phyloP scores from a whole-genome alignment of 1,140 invertebrate species.

The Leguminivora glycinivorella region DNA sequence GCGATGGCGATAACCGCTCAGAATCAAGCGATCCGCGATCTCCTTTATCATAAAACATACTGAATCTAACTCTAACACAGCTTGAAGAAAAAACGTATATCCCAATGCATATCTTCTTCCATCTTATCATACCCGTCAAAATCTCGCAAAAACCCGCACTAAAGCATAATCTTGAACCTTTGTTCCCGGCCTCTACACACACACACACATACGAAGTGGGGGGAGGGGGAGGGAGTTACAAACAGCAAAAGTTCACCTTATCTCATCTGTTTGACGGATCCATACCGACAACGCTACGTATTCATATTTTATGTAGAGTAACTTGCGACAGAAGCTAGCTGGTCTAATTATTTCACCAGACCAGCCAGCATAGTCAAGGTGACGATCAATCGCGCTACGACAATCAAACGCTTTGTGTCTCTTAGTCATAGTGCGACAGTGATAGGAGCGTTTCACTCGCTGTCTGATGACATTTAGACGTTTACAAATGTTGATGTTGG shows the following conservation, averaged over 20 bases:
- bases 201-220: slow-evolving; percentile 9
- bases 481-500: no score
- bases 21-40: no score
- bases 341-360: no score
- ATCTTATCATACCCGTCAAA: neutral
- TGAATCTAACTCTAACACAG: no score
- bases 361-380: no score
- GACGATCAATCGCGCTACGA: no score
- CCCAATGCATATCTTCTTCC: neutral
- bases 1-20: no score
- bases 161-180: slow-evolving; percentile 20
- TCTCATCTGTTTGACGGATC: slow-evolving; percentile 73
- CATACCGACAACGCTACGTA: slow-evolving; percentile 60
- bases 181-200: slow-evolving; percentile 4
- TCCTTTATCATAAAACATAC: no score
- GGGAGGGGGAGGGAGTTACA: slow-evolving; percentile 36
- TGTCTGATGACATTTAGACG: no score
- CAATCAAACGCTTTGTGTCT: no score
- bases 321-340: slow-evolving; percentile 16
- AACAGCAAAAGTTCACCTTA: slow-evolving; percentile 70
- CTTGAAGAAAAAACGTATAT: neutral
- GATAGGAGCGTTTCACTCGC: no score
- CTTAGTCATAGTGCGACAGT: no score
- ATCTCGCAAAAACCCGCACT: slow-evolving; percentile 16
- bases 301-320: slow-evolving; percentile 62